phyloP scores from a whole-genome alignment of 1,140 invertebrate genomes.

The Condylostylus longicornis region DNA sequence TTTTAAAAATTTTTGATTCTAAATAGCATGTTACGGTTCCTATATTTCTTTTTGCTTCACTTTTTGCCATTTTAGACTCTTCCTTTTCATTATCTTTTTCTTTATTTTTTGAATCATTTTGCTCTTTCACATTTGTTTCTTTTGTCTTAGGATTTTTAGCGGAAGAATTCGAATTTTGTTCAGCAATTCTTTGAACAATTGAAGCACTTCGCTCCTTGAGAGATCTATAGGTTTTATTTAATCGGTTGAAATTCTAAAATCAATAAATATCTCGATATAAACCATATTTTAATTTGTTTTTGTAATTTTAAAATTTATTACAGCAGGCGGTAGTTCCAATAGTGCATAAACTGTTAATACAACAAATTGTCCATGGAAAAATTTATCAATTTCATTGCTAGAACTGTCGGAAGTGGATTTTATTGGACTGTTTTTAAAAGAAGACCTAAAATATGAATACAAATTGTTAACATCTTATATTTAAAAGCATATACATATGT shows the following conservation, averaged over 20 bases:
- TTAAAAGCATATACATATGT: too few species aligned
- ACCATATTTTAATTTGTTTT: not conserved
- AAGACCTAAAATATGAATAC: too few species aligned
- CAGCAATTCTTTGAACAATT: conserved; percentile 20
- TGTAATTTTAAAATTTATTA: conserved; percentile 5
- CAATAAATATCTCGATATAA: not conserved
- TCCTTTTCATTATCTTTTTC: conserved; percentile 4
- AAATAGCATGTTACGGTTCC: conserved; percentile 57
- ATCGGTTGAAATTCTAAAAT: conserved; percentile 24
- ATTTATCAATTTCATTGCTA: too few species aligned
- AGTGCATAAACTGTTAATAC: conserved; percentile 58
- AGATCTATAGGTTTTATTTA: conserved; percentile 29
- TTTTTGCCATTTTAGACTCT: conserved; percentile 13
- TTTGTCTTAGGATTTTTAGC: conserved; percentile 6
- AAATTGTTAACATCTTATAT: too few species aligned
- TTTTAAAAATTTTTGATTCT: conserved; percentile 49
- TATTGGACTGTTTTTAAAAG: too few species aligned
- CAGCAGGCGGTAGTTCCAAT: conserved; percentile 38
- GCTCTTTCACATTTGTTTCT: not conserved
- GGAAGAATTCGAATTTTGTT: conserved; percentile 4
- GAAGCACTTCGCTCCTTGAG: conserved; percentile 21
- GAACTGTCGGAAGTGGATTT: too few species aligned
- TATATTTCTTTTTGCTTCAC: conserved; percentile 27
- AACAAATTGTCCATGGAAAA: conserved; percentile 51
- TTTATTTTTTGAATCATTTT: not conserved